A percentile compares a stretch with the other conserved stretches of the same genome.
phyloP scores from a whole-genome alignment of 2,888 invertebrate genomes.

The Sceliomorpha sp. region DNA sequence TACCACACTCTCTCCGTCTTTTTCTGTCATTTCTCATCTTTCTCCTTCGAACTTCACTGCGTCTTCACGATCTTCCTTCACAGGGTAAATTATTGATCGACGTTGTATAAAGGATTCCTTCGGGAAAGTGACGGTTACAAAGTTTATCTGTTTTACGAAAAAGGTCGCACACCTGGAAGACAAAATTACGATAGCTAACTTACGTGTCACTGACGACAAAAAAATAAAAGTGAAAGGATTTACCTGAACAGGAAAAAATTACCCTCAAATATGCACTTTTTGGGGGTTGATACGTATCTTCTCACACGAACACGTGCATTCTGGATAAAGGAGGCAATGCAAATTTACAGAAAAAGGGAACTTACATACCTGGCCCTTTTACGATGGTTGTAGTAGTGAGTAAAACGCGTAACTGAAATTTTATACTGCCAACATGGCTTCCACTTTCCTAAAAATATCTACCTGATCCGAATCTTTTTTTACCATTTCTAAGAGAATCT shows the following conservation, averaged over 20 bases:
- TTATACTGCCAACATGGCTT: conserved; percentile 64
- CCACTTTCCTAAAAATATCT: conserved; percentile 53
- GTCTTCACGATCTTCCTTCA: conserved; percentile 36
- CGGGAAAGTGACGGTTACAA: conserved; percentile 54
- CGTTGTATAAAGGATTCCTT: conserved; percentile 16
- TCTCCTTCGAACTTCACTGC: conserved; percentile 30
- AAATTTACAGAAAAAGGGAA: conserved; percentile 64
- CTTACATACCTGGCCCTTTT: conserved; percentile 13
- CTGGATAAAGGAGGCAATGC: conserved; percentile 64
- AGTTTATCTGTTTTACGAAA: conserved; percentile 57
- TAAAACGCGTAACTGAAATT: conserved; percentile 72
- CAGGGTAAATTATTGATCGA: conserved; percentile 39
- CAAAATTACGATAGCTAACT: conserved; percentile 14
- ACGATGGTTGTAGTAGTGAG: conserved; percentile 21
- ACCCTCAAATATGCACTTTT: conserved; percentile 37
- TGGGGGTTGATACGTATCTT: conserved; percentile 37
- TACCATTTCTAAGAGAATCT: conserved; percentile 75
- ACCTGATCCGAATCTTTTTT: conserved; percentile 74
- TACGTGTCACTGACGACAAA: background rate
- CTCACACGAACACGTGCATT: conserved; percentile 36
- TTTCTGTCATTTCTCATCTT: conserved; percentile 25
- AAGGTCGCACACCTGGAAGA: conserved; percentile 51
- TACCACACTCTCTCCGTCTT: conserved; percentile 25
- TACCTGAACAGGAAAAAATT: conserved; percentile 36
- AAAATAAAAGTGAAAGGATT: conserved; percentile 37